These are phyloP conservation scores for Tipula lateralis DNA, from an alignment of 2,888 invertebrate genomes.

Conservation along the genomic window DNA sequence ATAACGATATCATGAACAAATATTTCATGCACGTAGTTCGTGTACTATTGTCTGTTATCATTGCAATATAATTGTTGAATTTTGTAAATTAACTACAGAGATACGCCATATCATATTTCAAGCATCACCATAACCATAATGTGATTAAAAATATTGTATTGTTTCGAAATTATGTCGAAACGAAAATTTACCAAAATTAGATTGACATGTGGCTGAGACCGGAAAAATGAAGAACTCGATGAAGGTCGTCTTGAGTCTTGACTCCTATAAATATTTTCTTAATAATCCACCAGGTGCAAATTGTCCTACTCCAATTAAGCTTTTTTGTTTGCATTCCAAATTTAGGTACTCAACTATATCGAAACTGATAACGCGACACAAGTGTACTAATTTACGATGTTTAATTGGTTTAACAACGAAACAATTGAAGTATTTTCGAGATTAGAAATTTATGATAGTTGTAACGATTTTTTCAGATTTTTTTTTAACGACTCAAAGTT, in stretches of 20 bases:
- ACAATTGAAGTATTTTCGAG: not conserved
- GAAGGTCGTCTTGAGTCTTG: not conserved
- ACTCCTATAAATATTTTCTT: too few species aligned
- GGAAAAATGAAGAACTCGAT: not conserved
- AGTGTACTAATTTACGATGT: not conserved
- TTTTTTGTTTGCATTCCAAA: not conserved
- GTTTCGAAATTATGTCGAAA: not conserved
- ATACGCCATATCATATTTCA: not conserved
- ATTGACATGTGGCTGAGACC: not conserved
- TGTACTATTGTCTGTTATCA: not conserved
- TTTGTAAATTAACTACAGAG: not conserved
- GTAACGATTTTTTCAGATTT: too few species aligned
- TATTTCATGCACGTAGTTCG: not conserved
- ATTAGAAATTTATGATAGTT: not conserved
- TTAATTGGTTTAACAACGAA: not conserved
- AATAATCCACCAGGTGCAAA: too few species aligned
- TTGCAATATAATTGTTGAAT: not conserved
- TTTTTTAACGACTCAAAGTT: too few species aligned
- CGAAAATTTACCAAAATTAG: not conserved
- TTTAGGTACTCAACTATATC: not conserved
- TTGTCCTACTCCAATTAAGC: too few species aligned
- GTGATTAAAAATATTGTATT: not conserved
- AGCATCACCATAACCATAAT: not conserved
- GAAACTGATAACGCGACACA: not conserved
- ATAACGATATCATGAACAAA: not conserved